A percentile compares a stretch with the other conserved stretches of the same genome.
Conservation (phyloP, 2,888 invertebrate genomes). For the Nomada hirtipes region DNA sequence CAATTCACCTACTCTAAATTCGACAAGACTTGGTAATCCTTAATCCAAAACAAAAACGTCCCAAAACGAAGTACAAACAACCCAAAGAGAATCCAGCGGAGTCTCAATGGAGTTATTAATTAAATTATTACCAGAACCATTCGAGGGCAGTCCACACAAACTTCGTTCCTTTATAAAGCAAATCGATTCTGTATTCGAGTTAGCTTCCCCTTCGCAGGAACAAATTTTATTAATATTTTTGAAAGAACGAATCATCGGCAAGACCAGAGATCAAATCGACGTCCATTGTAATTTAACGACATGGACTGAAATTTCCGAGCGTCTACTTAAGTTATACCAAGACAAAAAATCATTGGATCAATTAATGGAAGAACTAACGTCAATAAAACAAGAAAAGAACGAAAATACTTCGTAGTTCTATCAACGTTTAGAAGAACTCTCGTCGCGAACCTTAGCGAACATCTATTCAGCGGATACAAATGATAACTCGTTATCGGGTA, state of each 20-base stretch:
- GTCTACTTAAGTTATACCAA: constrained; percentile 7
- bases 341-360: constrained; percentile 21
- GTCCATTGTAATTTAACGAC: constrained; percentile 8
- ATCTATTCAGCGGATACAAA: not conserved
- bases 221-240: constrained; percentile 13
- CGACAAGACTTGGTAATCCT: too few species aligned
- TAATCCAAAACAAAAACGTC: not conserved
- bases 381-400: not conserved
- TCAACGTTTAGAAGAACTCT: constrained; percentile 22
- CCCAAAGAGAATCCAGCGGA: not conserved
- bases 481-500: not conserved
- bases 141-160: constrained; percentile 2
- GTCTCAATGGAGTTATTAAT: not conserved
- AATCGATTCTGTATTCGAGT: too few species aligned
- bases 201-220: too few species aligned
- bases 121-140: constrained; percentile 9
- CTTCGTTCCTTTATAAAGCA: not conserved
- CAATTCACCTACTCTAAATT: too few species aligned
- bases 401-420: constrained; percentile 23
- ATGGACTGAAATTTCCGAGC: constrained; percentile 17
- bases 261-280: constrained; percentile 29
- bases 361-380: constrained; percentile 22
- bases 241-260: constrained; percentile 19
- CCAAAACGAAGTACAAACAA: not conserved
- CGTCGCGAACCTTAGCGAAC: not conserved